Base-by-base conservation (phyloP, 2,113 vertebrate genomes). In the Antechinus stuartii region DNA sequence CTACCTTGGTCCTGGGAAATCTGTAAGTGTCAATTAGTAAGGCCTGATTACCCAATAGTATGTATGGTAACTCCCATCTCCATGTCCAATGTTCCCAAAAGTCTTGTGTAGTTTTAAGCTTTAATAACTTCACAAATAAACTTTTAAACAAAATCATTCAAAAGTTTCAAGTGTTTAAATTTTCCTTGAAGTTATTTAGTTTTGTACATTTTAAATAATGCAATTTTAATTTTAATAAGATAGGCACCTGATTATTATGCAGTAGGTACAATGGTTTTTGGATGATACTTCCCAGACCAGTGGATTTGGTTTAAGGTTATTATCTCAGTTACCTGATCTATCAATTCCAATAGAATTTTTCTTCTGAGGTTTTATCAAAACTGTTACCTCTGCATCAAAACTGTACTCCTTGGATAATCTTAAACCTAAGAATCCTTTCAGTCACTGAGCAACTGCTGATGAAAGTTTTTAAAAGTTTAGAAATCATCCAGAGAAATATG, bases 31-130 rank as follows among this genome's bases (percentile, higher is more conserved):
- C 35, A 49, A 52, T n/a, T 57, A 26, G 24, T 91, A 91, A 54
- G 94, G 47, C 93, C 68, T 93, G n/a, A 92, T 54, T 95, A 92
- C 91, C 92, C 93, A 92, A 84, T 2, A 42, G 68, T 19, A 84
- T 23, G 19, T 8, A 42, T 42, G 19, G 1, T 42, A 42, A 84
- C 16, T 42, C n/a, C 68, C 42, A 84, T n/a, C 68, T 84, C 19
- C 68, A 7, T n/a, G 42, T 8, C n/a, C 8, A 19, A n/a, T 84
- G 68, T 42, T 84, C n/a, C n/a, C 22, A 84, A 84, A 49, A 42
- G n/a, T 42, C 35, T 42, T 84, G 35, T 23, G 1, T 84, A 84
- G 16, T 84, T 84, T 84, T 84, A 84, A 84, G n/a, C n/a, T 84
- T 84, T 84, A 42, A 84, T 23, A 23, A 84, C 19, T 84, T 42